phyloP scores from a whole-genome alignment of 2,888 invertebrate species.

The Anorthoa munda region DNA sequence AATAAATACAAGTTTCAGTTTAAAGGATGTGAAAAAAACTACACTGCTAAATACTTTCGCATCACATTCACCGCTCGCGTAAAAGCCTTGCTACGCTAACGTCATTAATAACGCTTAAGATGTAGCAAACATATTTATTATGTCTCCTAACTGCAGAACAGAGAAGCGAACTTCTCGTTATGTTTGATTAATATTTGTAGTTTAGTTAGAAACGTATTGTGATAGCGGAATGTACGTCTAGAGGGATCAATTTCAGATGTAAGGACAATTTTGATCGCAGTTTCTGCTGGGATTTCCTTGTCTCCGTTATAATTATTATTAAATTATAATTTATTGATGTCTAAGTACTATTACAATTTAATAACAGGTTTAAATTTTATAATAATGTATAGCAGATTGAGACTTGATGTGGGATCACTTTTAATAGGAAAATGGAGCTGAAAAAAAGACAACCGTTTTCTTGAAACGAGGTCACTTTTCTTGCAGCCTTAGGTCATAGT shows the following conservation, averaged over 20 bases:
- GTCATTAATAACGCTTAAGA: constrained; percentile 63
- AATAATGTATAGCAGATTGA: no score
- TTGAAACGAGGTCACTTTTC: no score
- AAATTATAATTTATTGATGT: no score
- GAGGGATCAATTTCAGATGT: constrained; percentile 28
- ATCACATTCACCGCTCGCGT: neutral
- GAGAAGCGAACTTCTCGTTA: constrained; percentile 26
- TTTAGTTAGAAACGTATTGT: constrained; percentile 21
- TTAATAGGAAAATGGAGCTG: no score
- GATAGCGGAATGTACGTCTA: constrained; percentile 17
- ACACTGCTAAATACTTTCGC: neutral
- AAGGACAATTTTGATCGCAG: neutral
- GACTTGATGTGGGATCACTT: no score
- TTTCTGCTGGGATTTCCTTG: neutral
- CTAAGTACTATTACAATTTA: no score
- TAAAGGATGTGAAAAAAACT: neutral
- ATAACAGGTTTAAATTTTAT: no score
- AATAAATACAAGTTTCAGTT: no score
- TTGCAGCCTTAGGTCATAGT: no score
- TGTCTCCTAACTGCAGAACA: constrained; percentile 35
- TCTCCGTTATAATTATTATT: neutral
- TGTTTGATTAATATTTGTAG: constrained; percentile 58
- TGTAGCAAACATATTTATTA: constrained; percentile 53
- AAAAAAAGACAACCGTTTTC: no score
- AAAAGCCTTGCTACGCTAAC: neutral